phyloP scores from a whole-genome alignment of 2,888 invertebrate species.

The Dastarcus helophoroides region DNA sequence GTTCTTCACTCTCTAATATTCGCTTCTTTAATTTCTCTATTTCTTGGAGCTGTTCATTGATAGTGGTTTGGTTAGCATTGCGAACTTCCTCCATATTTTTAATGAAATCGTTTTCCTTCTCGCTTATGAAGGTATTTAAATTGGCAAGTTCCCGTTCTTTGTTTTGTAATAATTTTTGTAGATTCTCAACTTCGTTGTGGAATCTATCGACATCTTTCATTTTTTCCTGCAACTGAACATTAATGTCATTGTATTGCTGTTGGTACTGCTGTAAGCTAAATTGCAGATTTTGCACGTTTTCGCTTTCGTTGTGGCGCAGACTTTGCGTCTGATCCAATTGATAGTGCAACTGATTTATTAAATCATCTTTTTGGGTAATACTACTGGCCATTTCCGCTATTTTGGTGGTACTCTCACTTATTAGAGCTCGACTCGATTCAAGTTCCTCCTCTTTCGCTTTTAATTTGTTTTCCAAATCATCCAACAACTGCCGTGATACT shows the following conservation, averaged over 20 bases:
- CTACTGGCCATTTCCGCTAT: conserved; percentile 4
- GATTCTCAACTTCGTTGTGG: conserved; percentile 15
- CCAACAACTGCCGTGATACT: neutral
- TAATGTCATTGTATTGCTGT: conserved; percentile 15
- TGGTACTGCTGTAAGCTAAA: conserved; percentile 18
- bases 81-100: conserved; percentile 15
- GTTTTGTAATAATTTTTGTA: conserved; percentile 13
- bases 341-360: conserved; percentile 17
- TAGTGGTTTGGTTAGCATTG: conserved; percentile 5
- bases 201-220: conserved; percentile 13
- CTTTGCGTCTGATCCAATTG: conserved; percentile 16
- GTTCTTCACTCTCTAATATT: conserved; percentile 16
- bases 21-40: conserved; percentile 18
- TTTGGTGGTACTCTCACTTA: neutral
- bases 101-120: conserved; percentile 19
- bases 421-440: neutral
- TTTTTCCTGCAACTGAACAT: conserved; percentile 17
- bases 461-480: conserved; percentile 6
- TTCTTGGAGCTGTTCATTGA: conserved; percentile 17
- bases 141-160: conserved; percentile 20
- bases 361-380: conserved; percentile 15
- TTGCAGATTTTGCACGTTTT: conserved; percentile 21
- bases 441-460: conserved; percentile 4
- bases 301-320: conserved; percentile 21
- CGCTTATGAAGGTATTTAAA: conserved; percentile 15